Evolutionary conservation across 2,888 invertebrate genomes (phyloP), one percentile per base, ranked within the genome.

Genomic region (Cataglyphis rosenhaueri): DNA sequence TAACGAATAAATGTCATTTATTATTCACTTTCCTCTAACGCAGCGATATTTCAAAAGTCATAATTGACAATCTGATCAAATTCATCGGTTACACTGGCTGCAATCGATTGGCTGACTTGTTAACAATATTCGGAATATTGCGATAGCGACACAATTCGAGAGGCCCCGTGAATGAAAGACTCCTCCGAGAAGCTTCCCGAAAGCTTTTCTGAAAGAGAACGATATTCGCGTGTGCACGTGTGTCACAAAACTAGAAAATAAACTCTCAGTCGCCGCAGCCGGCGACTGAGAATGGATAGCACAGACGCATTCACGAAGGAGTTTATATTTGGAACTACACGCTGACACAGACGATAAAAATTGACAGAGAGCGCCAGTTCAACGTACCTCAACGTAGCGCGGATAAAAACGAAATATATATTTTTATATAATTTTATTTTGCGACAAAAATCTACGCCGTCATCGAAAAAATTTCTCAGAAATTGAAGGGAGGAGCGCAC

Each of bases 271-370:
- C 59, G 55, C 48, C 68, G 74, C 62, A 29, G 83, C 61, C 78
- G 65, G 52, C 74, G 85, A 75, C 86, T 62, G 86, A 81, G 86
- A 86, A 87, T 84, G 87, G 89, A 88, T 87, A 84, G 87, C 87
- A 85, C 73, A 84, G 85, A 82, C 84, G 82, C 84, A 81, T 78
- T 73, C 85, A 86, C 85, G 74, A 87, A 85, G 81, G 90, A 90
- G 91, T 92, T 93, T 93, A 93, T 93, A 92, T 93, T 93, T 93
- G 92, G 92, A 92, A 91, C 88, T 88, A 86, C 84, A 83, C 83
- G 75, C 87, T 78, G 82, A 83, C 75, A 84, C 81, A 81, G 85
- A 82, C 71, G 86, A 85, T 84, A 88, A 90, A 91, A 89, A 91
- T 87, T 86, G 78, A 86, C 83, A 71, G 81, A 78, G 84, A 79